phyloP scores from a whole-genome alignment of 1,140 invertebrate species.

The Argopecten irradians region DNA sequence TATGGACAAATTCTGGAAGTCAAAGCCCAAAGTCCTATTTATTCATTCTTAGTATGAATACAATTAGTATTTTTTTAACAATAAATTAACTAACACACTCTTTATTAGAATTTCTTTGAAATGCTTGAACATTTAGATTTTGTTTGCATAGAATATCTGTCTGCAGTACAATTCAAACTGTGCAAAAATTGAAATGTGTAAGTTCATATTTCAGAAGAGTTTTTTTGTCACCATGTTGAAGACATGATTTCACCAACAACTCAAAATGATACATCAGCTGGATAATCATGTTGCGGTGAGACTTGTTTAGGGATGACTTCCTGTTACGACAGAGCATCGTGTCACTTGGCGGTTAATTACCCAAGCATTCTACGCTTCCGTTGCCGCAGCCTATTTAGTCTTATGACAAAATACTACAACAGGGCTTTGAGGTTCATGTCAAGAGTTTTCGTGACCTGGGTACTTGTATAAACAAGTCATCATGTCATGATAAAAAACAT shows the following conservation, averaged over 20 bases:
- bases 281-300: neutral
- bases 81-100: too few species aligned
- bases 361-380: neutral
- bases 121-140: too few species aligned
- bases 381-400: neutral
- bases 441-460: constrained; percentile 6
- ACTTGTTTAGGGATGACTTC: neutral
- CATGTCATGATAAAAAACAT: neutral
- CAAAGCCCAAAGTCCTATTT: too few species aligned
- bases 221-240: too few species aligned
- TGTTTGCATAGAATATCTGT: too few species aligned
- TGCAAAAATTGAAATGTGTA: too few species aligned
- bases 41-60: too few species aligned
- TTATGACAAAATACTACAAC: constrained; percentile 18
- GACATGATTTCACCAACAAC: neutral
- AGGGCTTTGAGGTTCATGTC: neutral
- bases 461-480: neutral
- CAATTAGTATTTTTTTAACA: too few species aligned
- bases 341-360: neutral
- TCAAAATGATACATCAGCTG: neutral
- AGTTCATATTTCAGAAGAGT: too few species aligned
- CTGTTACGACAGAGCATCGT: neutral
- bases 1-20: too few species aligned
- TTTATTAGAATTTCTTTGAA: too few species aligned
- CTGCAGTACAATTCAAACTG: too few species aligned